A percentile compares a stretch with the other conserved stretches of the same genome.
Evolutionary conservation across 2,797 vertebrate species (phyloP).

Genomic region (Hyperoplus immaculatus): DNA sequence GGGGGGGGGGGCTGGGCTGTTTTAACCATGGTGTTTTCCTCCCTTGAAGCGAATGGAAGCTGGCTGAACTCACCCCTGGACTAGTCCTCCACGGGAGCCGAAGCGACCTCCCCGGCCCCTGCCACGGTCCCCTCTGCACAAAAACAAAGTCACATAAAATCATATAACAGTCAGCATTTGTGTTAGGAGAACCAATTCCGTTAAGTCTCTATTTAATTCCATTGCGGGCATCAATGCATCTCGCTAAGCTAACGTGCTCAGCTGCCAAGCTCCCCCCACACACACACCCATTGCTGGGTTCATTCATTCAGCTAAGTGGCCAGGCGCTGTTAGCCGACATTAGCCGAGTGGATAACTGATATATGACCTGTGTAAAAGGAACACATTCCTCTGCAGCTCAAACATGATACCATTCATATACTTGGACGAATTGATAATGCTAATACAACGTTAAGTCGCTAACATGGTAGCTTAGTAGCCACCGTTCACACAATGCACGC

Average conservation of each 20-base stretch:
- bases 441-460: not conserved
- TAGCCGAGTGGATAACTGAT: fast-evolving
- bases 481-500: constrained; percentile 9
- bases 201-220: too few relatives aligned
- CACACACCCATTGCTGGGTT: not conserved
- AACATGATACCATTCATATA: fast-evolving
- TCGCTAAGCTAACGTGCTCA: not conserved
- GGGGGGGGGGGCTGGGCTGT: too few relatives aligned
- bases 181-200: too few relatives aligned
- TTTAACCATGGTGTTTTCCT: too few relatives aligned
- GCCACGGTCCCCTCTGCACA: constrained; percentile 93
- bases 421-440: too few relatives aligned
- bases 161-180: not conserved
- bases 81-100: constrained; percentile 92
- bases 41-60: constrained; percentile 57
- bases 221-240: fast-evolving
- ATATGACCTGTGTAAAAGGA: fast-evolving
- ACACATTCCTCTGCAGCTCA: not conserved
- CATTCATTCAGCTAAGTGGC: not conserved
- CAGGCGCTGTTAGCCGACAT: not conserved
- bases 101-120: constrained; percentile 95
- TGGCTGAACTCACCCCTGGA: constrained; percentile 88
- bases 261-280: not conserved
- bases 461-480: not conserved
- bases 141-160: constrained; percentile 16